A percentile compares a stretch with the other conserved stretches of the same genome.
Conservation (phyloP, 2,888 invertebrate species). For the Tromatobia lineatoria region DNA sequence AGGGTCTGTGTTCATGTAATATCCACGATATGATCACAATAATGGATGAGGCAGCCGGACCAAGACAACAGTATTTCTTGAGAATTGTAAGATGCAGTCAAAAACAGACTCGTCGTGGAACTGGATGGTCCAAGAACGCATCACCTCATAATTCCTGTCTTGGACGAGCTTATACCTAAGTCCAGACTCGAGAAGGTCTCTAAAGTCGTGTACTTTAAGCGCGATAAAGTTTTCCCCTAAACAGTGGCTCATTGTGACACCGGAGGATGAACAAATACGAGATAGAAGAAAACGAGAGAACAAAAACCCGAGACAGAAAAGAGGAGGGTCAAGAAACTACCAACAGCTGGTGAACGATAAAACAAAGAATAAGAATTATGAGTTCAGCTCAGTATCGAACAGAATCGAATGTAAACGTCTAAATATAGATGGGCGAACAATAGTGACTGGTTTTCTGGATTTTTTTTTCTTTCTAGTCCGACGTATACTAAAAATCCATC, state of each 20-base stretch:
- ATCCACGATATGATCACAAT: neutral
- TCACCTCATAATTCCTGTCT: slow-evolving; percentile 20
- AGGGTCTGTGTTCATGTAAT: neutral
- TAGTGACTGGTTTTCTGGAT: neutral
- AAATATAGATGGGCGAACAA: neutral
- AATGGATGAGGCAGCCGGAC: no score
- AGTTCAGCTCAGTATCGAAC: slow-evolving; percentile 2
- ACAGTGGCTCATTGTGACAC: neutral
- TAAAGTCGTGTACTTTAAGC: slow-evolving; percentile 25
- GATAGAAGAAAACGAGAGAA: neutral
- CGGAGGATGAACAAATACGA: neutral
- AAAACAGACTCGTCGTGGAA: neutral
- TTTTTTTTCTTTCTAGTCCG: neutral
- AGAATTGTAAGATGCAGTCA: neutral
- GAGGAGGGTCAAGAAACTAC: neutral
- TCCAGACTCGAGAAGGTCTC: neutral
- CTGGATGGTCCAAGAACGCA: slow-evolving; percentile 9
- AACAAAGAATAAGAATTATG: slow-evolving; percentile 20
- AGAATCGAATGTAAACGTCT: neutral
- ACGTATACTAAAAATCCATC: neutral
- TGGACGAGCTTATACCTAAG: slow-evolving; percentile 10
- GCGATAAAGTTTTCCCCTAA: slow-evolving; percentile 30
- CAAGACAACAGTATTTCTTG: neutral
- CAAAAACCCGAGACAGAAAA: neutral
- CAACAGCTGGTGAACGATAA: neutral